Percentiles rank a stretch among this genome's conserved stretches.
These are phyloP conservation scores for Lasioglossum morio DNA, from an alignment of 2,888 invertebrate species.

Conservation along the genomic window DNA sequence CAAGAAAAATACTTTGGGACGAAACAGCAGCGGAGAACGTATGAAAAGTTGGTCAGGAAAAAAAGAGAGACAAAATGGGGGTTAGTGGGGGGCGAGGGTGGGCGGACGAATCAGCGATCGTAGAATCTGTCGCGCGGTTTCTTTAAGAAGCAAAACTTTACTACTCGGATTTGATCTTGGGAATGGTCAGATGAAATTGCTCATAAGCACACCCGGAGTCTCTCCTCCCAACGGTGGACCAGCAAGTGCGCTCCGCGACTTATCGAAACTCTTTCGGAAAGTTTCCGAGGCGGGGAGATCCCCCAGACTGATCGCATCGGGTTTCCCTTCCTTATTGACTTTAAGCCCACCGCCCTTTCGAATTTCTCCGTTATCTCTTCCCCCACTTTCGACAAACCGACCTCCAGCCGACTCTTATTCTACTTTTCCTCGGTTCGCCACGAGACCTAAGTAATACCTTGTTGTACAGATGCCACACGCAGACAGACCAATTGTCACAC, in stretches of 20 bases:
- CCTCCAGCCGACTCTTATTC: constrained; percentile 35
- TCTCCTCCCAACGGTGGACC: constrained; percentile 48
- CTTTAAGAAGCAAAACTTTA: constrained; percentile 56
- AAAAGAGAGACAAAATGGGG: background rate
- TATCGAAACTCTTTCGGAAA: constrained; percentile 70
- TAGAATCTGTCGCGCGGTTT: constrained; percentile 52
- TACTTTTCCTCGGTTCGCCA: constrained; percentile 29
- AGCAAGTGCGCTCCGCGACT: constrained; percentile 63
- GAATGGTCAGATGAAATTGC: constrained; percentile 63
- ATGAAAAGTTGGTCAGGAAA: constrained; percentile 30
- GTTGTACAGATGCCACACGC: constrained; percentile 70
- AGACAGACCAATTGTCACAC: background rate
- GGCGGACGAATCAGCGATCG: constrained; percentile 25
- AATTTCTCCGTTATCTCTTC: constrained; percentile 52
- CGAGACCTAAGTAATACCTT: constrained; percentile 54
- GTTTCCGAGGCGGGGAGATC: constrained; percentile 56
- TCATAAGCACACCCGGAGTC: constrained; percentile 60
- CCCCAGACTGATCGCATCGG: constrained; percentile 68
- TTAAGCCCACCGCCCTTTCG: constrained; percentile 63
- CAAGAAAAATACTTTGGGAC: constrained; percentile 19
- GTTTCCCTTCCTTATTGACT: constrained; percentile 74
- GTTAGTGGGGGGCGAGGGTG: too few relatives aligned
- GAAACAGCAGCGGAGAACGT: constrained; percentile 28
- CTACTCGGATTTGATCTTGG: constrained; percentile 60
- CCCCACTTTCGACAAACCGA: constrained; percentile 46